Base-by-base conservation (phyloP, 2,888 invertebrate genomes). In the Drosophila picticornis region DNA sequence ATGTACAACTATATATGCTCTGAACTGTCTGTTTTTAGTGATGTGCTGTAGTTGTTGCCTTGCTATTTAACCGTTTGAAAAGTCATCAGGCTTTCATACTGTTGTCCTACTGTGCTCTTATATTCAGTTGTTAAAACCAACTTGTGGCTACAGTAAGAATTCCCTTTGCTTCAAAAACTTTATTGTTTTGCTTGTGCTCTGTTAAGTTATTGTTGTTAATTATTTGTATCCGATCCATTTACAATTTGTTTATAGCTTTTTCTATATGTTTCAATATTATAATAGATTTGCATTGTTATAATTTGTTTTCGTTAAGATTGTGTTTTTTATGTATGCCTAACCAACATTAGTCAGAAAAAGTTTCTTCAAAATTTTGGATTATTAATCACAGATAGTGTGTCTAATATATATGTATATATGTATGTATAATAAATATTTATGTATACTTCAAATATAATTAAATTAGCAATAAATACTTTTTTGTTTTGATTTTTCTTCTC, bases 321-420 rank as follows among this genome's bases (percentile, higher is more conserved):
- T 75, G 70, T 80, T 87, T 68, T 38, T 79, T 55, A 75, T 78
- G 63, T 80, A 76, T 81, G 84, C 83, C 81, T 86, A 84, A 83
- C 87, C 85, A 85, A 85, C 87, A 87, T 85, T 83, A 80, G 90
- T 93, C 91, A 92, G 93, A 93, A 93, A 93, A 93, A 93, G 92
- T 92, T 79, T 92, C 93, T 92, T 93, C 92, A 93, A 93, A 93
- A 93, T 93, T 93, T 93, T 93, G 93, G 93, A 93, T 93, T 93
- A 93, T 92, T 92, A 93, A 93, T 93, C 93, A 93, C 93, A 93
- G 93, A 93, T 93, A 93, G 93, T 93, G 92, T 93, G 92, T 93
- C 92, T 91, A 92, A 92, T 92, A 90, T 92, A 88, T 88, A 84
- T 88, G 80, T 78, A 72, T 81, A 82, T 87, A 83, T 84, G 79